Conservation (phyloP, 2,888 invertebrate species). For the Mimumesa dahlbomi region DNA sequence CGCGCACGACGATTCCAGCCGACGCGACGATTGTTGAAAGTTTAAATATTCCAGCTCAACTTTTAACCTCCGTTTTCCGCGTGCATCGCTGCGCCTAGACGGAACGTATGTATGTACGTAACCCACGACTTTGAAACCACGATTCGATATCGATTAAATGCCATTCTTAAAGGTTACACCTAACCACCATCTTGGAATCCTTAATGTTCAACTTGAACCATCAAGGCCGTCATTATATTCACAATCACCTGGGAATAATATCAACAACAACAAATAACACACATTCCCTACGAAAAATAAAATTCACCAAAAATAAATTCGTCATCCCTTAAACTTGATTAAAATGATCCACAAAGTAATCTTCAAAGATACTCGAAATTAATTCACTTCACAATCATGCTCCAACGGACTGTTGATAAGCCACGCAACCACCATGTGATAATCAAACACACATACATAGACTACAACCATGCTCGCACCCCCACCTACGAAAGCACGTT, state of each 20-base stretch:
- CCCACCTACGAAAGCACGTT: constrained; percentile 2
- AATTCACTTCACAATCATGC: no score
- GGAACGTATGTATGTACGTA: constrained; percentile 3
- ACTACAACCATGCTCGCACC: neutral
- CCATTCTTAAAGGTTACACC: constrained; percentile 45
- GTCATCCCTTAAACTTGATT: no score
- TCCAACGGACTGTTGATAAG: neutral
- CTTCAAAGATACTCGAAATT: no score
- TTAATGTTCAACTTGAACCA: neutral
- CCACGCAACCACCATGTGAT: neutral
- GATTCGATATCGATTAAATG: constrained; percentile 62
- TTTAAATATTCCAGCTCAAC: no score
- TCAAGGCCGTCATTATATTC: constrained; percentile 30
- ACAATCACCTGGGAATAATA: no score
- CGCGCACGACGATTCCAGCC: no score
- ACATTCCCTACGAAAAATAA: no score
- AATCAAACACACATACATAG: neutral
- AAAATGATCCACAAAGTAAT: no score
- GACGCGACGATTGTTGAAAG: no score
- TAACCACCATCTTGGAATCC: constrained; percentile 41
- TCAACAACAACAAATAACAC: no score
- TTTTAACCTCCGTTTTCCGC: neutral
- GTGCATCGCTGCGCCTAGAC: neutral
- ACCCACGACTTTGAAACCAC: constrained; percentile 57
- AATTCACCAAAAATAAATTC: no score